phyloP scores from a whole-genome alignment of 2,113 vertebrate species.

The Cisticola juncidis region DNA sequence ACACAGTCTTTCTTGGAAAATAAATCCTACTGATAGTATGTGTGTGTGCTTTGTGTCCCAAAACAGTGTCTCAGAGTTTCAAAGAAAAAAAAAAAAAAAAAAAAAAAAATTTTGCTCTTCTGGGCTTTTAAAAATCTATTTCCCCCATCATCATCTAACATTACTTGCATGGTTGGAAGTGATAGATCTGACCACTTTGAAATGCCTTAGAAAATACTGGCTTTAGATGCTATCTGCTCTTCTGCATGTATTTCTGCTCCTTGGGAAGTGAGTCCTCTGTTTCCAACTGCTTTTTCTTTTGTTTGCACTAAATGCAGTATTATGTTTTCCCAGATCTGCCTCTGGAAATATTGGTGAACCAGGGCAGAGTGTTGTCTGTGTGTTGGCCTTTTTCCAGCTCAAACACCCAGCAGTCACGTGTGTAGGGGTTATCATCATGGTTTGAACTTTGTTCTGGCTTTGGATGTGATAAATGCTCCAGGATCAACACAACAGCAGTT shows the following conservation, averaged over 20 bases:
- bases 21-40: not conserved
- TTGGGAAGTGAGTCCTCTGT: not conserved
- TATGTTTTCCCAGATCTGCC: not conserved
- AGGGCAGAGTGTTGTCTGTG: not conserved
- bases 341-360: not conserved
- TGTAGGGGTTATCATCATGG: not conserved
- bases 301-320: not conserved
- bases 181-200: not conserved
- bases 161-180: not conserved
- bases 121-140: not conserved
- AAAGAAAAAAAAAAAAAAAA: not conserved
- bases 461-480: not conserved
- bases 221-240: not conserved
- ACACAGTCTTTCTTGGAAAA: not conserved
- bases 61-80: not conserved
- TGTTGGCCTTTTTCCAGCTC: not conserved
- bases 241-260: not conserved
- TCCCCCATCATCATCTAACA: not conserved
- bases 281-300: not conserved
- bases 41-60: not conserved
- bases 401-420: not conserved
- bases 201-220: not conserved
- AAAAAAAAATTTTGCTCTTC: rapidly evolving
- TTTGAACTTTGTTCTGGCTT: conserved; percentile 26
- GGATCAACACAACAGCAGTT: not conserved